These are phyloP conservation scores for Sebastes elongatus DNA, from an alignment of 2,797 vertebrate species.

Conservation along the genomic window DNA sequence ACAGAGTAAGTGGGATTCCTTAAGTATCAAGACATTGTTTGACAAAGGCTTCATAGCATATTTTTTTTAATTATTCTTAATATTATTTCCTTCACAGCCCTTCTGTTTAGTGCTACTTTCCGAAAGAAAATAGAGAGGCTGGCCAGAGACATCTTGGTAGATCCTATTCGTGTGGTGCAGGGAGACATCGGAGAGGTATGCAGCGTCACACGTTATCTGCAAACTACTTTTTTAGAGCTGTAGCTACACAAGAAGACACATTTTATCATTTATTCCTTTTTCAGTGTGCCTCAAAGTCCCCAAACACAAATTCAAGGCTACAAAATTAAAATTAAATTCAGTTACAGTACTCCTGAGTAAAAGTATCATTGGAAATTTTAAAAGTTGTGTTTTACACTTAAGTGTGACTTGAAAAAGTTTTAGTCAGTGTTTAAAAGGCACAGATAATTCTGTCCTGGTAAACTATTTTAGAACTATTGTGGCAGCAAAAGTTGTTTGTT, in stretches of 20 bases:
- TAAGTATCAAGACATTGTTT: background rate
- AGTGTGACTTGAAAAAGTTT: background rate
- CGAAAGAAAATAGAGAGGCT: slow-evolving; percentile 97
- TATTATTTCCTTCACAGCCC: slow-evolving; percentile 80
- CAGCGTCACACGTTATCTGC: background rate
- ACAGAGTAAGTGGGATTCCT: slow-evolving; percentile 89
- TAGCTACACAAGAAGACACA: background rate
- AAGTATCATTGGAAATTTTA: background rate
- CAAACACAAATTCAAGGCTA: background rate
- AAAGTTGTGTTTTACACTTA: background rate
- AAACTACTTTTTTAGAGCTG: background rate
- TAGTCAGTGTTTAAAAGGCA: background rate
- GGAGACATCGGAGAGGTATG: slow-evolving; percentile 98
- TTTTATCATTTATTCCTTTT: background rate
- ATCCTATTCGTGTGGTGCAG: slow-evolving; percentile 97
- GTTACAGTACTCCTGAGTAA: too few species aligned
- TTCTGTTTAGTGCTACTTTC: slow-evolving; percentile 98
- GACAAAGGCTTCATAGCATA: background rate
- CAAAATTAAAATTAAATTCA: background rate
- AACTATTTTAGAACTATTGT: background rate
- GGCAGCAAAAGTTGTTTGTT: background rate
- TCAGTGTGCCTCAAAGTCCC: background rate
- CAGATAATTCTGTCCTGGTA: background rate
- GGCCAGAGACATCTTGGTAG: slow-evolving; percentile 94
- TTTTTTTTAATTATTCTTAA: background rate